These are phyloP conservation scores for Chamaea fasciata DNA, from an alignment of 2,113 vertebrate genomes.

Conservation along the genomic window DNA sequence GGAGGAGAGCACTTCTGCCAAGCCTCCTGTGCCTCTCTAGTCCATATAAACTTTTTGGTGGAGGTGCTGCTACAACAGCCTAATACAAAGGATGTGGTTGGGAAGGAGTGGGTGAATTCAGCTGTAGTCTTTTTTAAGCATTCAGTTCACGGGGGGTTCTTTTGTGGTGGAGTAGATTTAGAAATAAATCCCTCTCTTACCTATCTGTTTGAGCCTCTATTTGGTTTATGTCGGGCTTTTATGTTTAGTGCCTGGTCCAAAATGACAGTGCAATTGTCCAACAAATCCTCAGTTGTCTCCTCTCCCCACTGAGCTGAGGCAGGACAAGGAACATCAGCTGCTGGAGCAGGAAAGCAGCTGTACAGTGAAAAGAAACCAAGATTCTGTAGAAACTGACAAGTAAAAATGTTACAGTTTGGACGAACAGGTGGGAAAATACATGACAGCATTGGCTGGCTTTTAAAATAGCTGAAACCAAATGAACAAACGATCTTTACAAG, in stretches of 20 bases:
- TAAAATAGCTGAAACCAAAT: background rate
- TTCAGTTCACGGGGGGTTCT: background rate
- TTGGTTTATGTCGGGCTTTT: background rate
- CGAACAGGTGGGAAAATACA: background rate
- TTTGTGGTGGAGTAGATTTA: background rate
- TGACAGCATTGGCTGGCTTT: background rate
- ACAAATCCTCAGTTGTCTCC: background rate
- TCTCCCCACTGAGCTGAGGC: background rate
- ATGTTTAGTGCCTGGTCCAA: background rate
- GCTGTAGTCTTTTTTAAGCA: background rate
- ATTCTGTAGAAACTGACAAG: constrained; percentile 1
- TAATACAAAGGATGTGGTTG: background rate
- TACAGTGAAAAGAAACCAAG: background rate
- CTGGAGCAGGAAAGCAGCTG: background rate
- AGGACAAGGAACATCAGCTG: background rate
- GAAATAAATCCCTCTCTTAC: background rate
- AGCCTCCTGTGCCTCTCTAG: background rate
- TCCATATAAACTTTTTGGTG: background rate
- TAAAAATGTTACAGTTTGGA: background rate
- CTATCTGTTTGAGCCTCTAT: background rate
- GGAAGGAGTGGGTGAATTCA: background rate
- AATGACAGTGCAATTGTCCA: background rate
- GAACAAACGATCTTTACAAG: background rate
- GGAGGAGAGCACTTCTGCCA: background rate
- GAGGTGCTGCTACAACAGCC: background rate